Conservation (phyloP, 2,797 vertebrate species). For the Tapirus indicus region DNA sequence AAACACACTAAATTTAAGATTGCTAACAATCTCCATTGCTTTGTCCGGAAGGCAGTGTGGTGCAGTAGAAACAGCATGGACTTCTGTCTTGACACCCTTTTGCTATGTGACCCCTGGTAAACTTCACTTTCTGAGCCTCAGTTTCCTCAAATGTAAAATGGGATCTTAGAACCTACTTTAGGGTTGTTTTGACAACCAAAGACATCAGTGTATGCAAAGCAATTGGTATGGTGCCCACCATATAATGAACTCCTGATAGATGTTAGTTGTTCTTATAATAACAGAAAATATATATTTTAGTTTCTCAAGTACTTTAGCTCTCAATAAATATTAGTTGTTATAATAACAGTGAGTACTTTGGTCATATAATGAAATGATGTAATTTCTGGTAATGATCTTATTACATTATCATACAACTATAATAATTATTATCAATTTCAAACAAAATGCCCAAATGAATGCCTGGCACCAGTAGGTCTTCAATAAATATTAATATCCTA, state of each 20-base stretch:
- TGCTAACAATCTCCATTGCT: neutral
- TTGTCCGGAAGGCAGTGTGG: neutral
- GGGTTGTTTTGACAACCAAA: neutral
- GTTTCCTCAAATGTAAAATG: neutral
- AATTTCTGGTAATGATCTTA: neutral
- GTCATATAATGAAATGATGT: neutral
- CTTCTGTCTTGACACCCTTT: neutral
- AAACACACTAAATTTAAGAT: neutral
- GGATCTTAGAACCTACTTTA: neutral
- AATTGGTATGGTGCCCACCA: neutral
- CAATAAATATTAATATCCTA: neutral
- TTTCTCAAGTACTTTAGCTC: neutral
- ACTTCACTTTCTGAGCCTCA: neutral
- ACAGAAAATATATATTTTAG: neutral
- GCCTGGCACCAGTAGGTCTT: neutral
- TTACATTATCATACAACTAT: neutral
- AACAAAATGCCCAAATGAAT: neutral
- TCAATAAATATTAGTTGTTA: neutral
- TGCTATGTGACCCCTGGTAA: neutral
- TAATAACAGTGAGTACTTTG: neutral
- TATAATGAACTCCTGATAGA: neutral
- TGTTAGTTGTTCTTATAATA: neutral
- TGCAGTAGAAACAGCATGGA: neutral
- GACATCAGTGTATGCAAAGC: neutral
- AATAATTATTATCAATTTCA: neutral